Base-by-base conservation (phyloP, 2,113 vertebrate species). In the Vicugna pacos region DNA sequence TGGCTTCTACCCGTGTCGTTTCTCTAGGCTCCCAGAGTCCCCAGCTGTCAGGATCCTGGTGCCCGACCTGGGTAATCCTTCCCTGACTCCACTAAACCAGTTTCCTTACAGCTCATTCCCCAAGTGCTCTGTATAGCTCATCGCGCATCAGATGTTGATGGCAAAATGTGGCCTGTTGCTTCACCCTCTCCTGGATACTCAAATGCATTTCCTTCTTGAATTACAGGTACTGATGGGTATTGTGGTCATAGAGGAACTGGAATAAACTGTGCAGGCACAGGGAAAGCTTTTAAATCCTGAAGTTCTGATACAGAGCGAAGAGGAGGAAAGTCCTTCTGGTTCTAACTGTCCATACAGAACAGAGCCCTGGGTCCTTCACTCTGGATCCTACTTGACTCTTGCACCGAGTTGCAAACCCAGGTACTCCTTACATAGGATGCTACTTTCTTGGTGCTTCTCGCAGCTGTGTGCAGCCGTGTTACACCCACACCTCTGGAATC, bases 211-310 rank as follows among this genome's bases (percentile, higher is more conserved):
- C 58, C 6, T 38, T 76, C 38, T 86, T 93, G 15, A 73, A 15
- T 19, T 19, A 13, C 24, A 32, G 26, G 26, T 10, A 16, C 2
- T 8, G 6, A 8, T 14, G 1, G n/a, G 4, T 7, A 3, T 72
- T 38, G 38, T 8, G 7, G 8, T 42, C 6, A 26, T 0, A 20
- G 60, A 65, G 60, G 52, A 79, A 38, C 65, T 32, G 46, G 60
- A 35, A 11, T 60, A 42, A 79, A 81, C 13, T 17, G 3, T 0
- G 15, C 19, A 22, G 42, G 56, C 30, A 13, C 19, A 12, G 73
- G 48, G 62, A 67, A 54, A 72, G 48, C 42, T 65, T 70, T 52
- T 15, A 58, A 50, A 54, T 72, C n/a, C 17, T 2, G 38, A 54
- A 92, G 62, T 60, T 76, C 79, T 82, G n/a, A 81, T 65, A 62